Base-by-base conservation (phyloP, 2,797 vertebrate species). In the Amblyopsis hoosieri region DNA sequence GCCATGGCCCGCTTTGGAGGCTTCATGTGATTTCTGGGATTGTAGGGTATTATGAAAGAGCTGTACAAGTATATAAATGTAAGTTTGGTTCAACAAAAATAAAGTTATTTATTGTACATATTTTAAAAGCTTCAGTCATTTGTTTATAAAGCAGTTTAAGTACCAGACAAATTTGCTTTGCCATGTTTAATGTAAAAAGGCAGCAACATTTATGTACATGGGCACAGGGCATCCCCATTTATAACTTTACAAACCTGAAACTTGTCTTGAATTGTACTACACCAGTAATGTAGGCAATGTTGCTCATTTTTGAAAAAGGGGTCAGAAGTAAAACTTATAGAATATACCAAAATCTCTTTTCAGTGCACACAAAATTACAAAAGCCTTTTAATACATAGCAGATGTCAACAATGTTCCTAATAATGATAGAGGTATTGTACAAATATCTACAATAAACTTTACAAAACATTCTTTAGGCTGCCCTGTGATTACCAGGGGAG, bases 301-400 rank as follows among this genome's bases (percentile, higher is more conserved):
- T 86, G 85, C 79, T 70, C 64, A 72, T 75, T 75, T 64, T 79
- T 71, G 72, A 76, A 82, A 85, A 64, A 68, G 80, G 81, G 78
- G 70, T 66, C 75, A 74, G 71, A 72, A 86, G 67, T 65, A 71
- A 60, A 78, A 70, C 73, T 88, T 91, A 92, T 91, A 86, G 93
- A 92, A 93, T 91, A 92, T 91, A 92, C 88, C 89, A 92, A 95
- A 94, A 95, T 94, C 93, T 95, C 92, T 93, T 69, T 82, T 89
- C 81, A 91, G 88, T 91, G 90, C 84, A 88, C 89, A 92, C 85
- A 93, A 90, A 91, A 90, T 82, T 89, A 92, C 79, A 95, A 96
- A 96, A 96, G 95, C 85, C 81, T 94, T 94, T 92, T 93, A 81
- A 73, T 80, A 94, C 81, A 83, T 57, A 62, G 62, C 85, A 79